These are phyloP conservation scores for Nephila pilipes DNA, from an alignment of 1,140 invertebrate species.

Conservation along the genomic window DNA sequence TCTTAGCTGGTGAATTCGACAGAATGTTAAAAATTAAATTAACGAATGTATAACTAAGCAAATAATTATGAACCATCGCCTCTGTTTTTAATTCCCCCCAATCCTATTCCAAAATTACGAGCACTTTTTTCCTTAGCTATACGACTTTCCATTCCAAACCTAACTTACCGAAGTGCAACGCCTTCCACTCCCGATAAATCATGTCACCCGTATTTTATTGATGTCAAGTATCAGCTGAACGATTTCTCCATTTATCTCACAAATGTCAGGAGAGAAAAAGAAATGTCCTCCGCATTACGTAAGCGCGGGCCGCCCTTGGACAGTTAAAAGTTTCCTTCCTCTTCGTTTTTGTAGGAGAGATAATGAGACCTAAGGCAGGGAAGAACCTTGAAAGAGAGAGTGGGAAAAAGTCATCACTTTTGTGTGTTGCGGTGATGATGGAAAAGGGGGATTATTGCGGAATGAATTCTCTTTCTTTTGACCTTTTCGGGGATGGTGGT, in stretches of 20 bases:
- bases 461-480: background rate
- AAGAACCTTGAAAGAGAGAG: background rate
- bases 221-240: constrained; percentile 12
- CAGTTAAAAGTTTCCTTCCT: background rate
- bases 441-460: background rate
- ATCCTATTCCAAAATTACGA: no score
- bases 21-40: no score
- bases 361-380: background rate
- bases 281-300: background rate
- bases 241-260: constrained; percentile 4
- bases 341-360: background rate
- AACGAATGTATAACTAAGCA: no score
- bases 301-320: constrained; percentile 7
- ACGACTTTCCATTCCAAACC: no score
- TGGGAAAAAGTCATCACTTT: background rate
- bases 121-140: no score
- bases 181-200: background rate
- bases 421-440: background rate
- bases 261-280: background rate
- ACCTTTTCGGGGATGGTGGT: background rate
- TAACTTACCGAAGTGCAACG: background rate
- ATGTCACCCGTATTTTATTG: background rate
- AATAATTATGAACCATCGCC: no score
- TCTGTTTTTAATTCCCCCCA: no score
- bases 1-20: no score